phyloP scores from a whole-genome alignment of 2,797 vertebrate species.

The Bradypus variegatus region DNA sequence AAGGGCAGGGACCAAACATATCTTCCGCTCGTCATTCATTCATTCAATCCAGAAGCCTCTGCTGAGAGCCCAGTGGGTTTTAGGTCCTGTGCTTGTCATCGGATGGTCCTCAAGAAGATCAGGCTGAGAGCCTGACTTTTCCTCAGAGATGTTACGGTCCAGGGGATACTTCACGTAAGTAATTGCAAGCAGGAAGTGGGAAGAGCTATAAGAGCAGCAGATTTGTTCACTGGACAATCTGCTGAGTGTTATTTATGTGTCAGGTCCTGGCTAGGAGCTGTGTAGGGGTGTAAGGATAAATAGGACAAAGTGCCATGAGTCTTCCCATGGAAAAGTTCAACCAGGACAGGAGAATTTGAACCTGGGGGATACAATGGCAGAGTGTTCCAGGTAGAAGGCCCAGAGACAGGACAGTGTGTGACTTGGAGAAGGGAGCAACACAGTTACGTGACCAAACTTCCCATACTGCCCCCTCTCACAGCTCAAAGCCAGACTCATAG shows the following conservation, averaged over 20 bases:
- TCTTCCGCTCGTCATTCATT: neutral
- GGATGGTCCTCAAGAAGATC: neutral
- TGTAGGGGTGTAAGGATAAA: neutral
- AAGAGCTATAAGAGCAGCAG: neutral
- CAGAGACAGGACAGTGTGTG: neutral
- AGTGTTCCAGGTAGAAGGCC: neutral
- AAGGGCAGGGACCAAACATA: neutral
- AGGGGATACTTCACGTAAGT: neutral
- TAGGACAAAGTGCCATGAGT: neutral
- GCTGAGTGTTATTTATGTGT: neutral
- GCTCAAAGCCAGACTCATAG: neutral
- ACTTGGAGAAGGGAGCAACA: neutral
- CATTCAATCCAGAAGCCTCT: conserved; percentile 3
- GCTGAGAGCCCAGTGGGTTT: neutral
- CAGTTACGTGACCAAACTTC: neutral
- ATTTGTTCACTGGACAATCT: neutral
- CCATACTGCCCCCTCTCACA: neutral
- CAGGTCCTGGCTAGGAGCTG: neutral
- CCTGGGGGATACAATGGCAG: neutral
- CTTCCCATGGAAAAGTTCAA: neutral
- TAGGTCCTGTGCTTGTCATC: neutral
- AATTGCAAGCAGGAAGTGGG: neutral
- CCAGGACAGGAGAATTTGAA: neutral
- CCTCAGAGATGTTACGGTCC: neutral
- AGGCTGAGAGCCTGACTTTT: neutral